Evolutionary conservation across 2,797 vertebrate species (phyloP).

Genomic region (Leuciscus waleckii): DNA sequence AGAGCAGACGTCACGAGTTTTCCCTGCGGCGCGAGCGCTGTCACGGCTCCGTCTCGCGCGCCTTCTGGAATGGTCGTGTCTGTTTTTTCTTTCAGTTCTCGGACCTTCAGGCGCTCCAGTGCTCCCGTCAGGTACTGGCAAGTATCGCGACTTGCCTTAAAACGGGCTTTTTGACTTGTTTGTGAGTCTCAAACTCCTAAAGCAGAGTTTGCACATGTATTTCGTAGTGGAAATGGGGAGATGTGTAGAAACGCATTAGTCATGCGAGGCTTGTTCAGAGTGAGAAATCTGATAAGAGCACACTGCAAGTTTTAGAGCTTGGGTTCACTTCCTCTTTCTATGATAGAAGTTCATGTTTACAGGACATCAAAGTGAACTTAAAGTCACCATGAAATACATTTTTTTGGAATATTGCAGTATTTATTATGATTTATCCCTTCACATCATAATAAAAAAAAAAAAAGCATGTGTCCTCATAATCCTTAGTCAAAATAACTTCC

Average conservation of each 20-base stretch:
- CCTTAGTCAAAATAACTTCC: not conserved
- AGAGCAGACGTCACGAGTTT: constrained; percentile 2
- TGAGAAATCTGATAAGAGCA: not conserved
- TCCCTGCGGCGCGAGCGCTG: not conserved
- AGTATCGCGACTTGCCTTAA: not conserved
- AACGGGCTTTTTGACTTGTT: not conserved
- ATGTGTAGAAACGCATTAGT: not conserved
- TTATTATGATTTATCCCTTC: not conserved
- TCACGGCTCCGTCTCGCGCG: constrained; percentile 15
- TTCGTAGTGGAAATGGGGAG: not conserved
- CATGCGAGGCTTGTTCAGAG: not conserved
- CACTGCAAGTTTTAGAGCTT: not conserved
- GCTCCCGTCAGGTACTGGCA: constrained; percentile 72
- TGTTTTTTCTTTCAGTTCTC: constrained; percentile 47
- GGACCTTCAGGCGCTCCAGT: constrained; percentile 75
- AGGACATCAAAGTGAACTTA: not conserved
- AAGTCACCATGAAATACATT: not conserved
- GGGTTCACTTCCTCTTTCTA: constrained; percentile 16
- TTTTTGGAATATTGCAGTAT: not conserved
- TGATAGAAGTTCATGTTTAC: constrained; percentile 16
- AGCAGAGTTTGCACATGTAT: not conserved
- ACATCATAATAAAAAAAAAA: no score
- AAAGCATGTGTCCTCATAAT: not conserved
- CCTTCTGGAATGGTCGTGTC: constrained; percentile 17
- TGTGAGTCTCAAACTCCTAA: not conserved